Base-by-base conservation (phyloP, 2,888 invertebrate species). In the Fissipunctia ypsillon region DNA sequence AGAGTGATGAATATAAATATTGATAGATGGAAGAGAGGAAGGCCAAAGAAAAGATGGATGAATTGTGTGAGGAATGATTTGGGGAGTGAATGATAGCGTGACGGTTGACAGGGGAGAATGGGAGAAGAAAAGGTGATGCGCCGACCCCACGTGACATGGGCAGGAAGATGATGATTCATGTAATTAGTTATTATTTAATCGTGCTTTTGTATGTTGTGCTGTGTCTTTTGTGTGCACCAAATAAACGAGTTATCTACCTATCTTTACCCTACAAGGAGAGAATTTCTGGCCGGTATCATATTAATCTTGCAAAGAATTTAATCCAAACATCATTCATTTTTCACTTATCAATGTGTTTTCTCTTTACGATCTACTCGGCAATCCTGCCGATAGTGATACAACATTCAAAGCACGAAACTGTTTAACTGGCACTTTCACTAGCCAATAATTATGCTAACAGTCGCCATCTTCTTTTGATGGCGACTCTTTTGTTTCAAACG, bases 351-450 rank as follows among this genome's bases (percentile, higher is more conserved):
- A 78, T 28, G 38, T 59, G 68, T 73, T 80, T 83, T 83, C 80
- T 50, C 65, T 61, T 38, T 52, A 22, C 64, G 50, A 61, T 38
- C 38, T 16, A 28, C 22, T 41, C 66, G 5, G 25, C 54, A 64
- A 5, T 68, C 67, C 80, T 80, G 84, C 35, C 75, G 48, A 80
- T 83, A 73, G 48, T 78, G 35, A 48, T 69, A 57, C 64, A 64
- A 61, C 69, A 81, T 56, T 76, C 76, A 7, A 7, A 22, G 71
- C 87, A 84, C 78, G 83, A 9, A 38, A 9, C 38, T 38, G 7
- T 9, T n/a, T 84, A 79, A 60, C 74, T 81, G 78, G 45, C 74
- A 85, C 85, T 85, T 85, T 85, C 85, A 75, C 85, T 76, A 10
- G 66, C 73, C 67, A 80, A 63, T 84, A 74, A 80, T 80, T 75